Evolutionary conservation across 2,797 vertebrate species (phyloP), one percentile per base, ranked within the genome.

Genomic region (Tadarida brasiliensis): DNA sequence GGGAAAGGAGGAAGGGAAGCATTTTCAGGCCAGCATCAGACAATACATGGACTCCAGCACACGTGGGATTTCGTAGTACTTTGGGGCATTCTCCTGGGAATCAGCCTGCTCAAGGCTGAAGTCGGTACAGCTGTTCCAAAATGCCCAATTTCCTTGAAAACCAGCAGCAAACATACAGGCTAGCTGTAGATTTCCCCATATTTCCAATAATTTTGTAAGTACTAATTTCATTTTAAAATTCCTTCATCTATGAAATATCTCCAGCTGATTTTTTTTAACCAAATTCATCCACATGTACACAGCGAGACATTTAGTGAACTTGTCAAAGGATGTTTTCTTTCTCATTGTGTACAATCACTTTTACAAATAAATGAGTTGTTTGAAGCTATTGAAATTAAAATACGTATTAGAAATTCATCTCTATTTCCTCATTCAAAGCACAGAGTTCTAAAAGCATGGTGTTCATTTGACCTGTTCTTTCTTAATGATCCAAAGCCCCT

Each of bases 341-440:
- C 33, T 83, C 16, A 71, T 12, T 30, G 77, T 9, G 28, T 15
- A 28, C 3, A 20, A 39, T 49, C 17, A n/a, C 17, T 26, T 85
- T 78, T 56, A 76, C 10, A 94, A 81, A 65, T 88, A 3, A 47
- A 15, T 54, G n/a, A 63, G 15, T 59, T 16, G 47, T 94, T 30
- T 74, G 81, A 92, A 77, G 61, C 35, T 74, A 54, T 71, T 44
- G 2, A 81, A 71, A 22, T 65, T 81, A 83, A 83, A 88, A 59
- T 63, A 71, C 5, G 78, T 78, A 51, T 82, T 93, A 76, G 10
- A 76, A 91, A 88, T 92, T 68, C 57, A 65, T 54, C 28, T 71
- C 10, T 94, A 4, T 51, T 76, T 82, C 24, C 28, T 51, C 35
- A 61, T 78, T 86, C 33, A 71, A 76, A 85, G 17, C 5, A 16